Evolutionary conservation across 2,797 vertebrate genomes (phyloP), one percentile per base, ranked within the genome.

Genomic region (Lemur catta): DNA sequence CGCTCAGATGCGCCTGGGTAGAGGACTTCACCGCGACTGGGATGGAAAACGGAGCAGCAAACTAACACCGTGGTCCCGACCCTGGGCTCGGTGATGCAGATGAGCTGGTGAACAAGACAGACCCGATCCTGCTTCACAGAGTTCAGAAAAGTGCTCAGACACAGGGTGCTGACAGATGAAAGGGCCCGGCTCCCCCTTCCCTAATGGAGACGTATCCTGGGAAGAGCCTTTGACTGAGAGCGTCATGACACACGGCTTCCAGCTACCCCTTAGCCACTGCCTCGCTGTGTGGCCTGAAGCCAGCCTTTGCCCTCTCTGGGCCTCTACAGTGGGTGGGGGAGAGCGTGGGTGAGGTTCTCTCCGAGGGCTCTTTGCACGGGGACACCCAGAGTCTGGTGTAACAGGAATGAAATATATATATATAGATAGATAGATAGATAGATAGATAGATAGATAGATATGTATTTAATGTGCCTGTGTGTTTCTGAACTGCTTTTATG

Each of bases 401-500:
- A n/a, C 33, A 28, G 69, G 65, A 28, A 38, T 3, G 75, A 46
- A 63, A 65, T 2, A 65, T 8, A n/a, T 33, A 28, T 50, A 33
- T 20, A n/a, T n/a, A n/a, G n/a, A n/a, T n/a, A n/a, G n/a, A n/a
- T n/a, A n/a, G n/a, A n/a, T n/a, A n/a, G n/a, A n/a, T n/a, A n/a
- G n/a, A n/a, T n/a, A n/a, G n/a, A n/a, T n/a, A n/a, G n/a, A n/a
- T n/a, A n/a, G n/a, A 38, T 38, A 38, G 38, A 3, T 35, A 11
- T 82, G 80, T 52, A 17, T 81, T 86, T 38, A 89, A 81, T 26
- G 24, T 30, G 61, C 74, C 94, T 30, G 22, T 63, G 80, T 26
- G 35, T 75, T 93, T 94, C 91, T 84, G 79, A 71, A 7, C 41
- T 8, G 86, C 95, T 94, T 96, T 97, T 24, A 63, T 94, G 95